Base-by-base conservation (phyloP, 2,797 vertebrate species). In the Linurgus olivaceus region DNA sequence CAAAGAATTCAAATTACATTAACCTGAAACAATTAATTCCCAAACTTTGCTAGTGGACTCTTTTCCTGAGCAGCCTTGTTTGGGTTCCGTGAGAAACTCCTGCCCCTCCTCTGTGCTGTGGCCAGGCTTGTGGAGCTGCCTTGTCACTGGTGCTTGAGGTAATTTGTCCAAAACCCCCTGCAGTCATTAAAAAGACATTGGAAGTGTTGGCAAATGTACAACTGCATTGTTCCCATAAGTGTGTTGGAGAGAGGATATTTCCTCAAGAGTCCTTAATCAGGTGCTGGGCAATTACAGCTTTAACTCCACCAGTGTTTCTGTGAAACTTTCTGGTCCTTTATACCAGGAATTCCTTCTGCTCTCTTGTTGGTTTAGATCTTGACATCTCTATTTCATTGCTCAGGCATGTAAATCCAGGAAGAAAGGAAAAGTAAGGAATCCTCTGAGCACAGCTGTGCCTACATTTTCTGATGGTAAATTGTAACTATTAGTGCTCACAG, bases 141-240 rank as follows among this genome's bases (percentile, higher is more conserved):
- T 70, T 57, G 72, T 57, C 77, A n/a, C 65, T 79, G 51, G 35
- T 75, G 80, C 50, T 91, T 77, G 89, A 94, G 57, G 40, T 65
- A 72, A 88, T 96, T 95, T 96, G 48, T 85, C 82, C 68, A 61
- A 81, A 92, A 54, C 59, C 66, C 70, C 5, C 10, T 81, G 81
- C 78, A 93, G 55, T 50, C 89, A 57, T 86, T 75, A 75, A 77
- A 91, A 90, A 62, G 40, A 26, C 75, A 17, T 86, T 54, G 52
- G 16, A 86, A 74, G 38, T 65, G 47, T 73, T 96, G 86, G 86
- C 82, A 29, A 70, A 42, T 45, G 20, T 42, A 35, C 74, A 68
- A 10, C 17, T 37, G 55, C 17, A 79, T 86, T 88, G 59, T 93
- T 85, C 58, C 38, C 65, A 5, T n/a, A 63, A 95, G 89, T 65